Conservation (phyloP, 1,140 invertebrate species). For the Oedothorax gibbosus region DNA sequence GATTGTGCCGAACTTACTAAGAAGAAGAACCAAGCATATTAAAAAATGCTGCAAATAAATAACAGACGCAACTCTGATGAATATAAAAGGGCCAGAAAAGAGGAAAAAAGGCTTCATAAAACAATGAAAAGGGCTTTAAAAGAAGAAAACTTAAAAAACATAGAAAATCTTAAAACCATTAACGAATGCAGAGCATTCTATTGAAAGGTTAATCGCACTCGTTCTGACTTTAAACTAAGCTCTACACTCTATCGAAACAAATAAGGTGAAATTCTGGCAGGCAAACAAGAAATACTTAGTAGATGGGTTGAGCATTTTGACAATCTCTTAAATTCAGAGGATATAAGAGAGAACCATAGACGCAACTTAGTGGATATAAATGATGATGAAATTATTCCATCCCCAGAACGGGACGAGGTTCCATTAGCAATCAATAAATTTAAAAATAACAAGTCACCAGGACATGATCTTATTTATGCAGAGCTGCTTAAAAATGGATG, state of each 20-base stretch:
- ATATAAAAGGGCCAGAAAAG: not conserved
- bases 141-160: not conserved
- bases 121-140: not conserved
- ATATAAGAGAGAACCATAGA: too few species aligned
- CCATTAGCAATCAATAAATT: not conserved
- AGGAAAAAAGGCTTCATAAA: constrained; percentile 4
- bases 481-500: too few species aligned
- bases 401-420: not conserved
- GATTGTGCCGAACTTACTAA: not conserved
- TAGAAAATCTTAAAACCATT: constrained; percentile 24
- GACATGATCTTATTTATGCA: not conserved
- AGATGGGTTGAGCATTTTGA: too few species aligned
- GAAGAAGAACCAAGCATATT: not conserved
- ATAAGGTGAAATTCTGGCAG: too few species aligned
- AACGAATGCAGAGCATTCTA: constrained; percentile 28
- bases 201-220: not conserved
- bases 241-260: too few species aligned
- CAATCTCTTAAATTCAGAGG: too few species aligned
- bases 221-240: too few species aligned
- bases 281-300: too few species aligned
- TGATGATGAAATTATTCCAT: not conserved
- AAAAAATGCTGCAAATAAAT: constrained; percentile 9
- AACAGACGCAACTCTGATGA: not conserved
- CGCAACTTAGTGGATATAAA: not conserved
- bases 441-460: not conserved